These are phyloP conservation scores for Clarias laeviceps DNA, from an alignment of 2,797 vertebrate genomes.

Conservation along the genomic window DNA sequence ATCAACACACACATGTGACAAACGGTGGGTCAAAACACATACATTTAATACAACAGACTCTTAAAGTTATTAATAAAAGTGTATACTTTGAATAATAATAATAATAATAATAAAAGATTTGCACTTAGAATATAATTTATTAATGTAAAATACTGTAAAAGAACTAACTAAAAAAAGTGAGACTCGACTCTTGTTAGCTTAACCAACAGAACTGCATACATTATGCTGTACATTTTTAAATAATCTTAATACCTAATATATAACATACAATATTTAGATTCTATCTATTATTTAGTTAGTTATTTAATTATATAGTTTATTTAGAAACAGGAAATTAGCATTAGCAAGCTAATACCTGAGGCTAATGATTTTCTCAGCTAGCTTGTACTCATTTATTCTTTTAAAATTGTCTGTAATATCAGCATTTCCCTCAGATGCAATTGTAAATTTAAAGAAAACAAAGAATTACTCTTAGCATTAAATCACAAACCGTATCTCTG, in stretches of 20 bases:
- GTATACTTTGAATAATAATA: neutral
- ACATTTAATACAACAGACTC: neutral
- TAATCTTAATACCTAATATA: no score
- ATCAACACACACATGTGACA: neutral
- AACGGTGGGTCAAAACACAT: neutral
- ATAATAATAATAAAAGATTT: neutral
- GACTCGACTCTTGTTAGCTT: neutral
- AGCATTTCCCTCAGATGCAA: neutral
- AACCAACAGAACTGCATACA: neutral
- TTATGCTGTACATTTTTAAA: neutral
- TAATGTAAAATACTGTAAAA: neutral
- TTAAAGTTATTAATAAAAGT: neutral
- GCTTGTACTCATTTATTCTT: neutral
- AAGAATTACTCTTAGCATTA: neutral
- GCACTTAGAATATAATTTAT: neutral
- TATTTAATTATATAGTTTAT: constrained; percentile 3
- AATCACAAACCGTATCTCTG: neutral
- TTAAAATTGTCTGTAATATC: neutral
- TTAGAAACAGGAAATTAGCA: neutral
- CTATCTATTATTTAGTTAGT: neutral
- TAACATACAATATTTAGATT: neutral
- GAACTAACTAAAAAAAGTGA: neutral
- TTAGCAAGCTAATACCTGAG: neutral
- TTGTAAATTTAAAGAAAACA: neutral
- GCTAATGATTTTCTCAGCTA: neutral